These are phyloP conservation scores for Eilema caniola DNA, from an alignment of 2,888 invertebrate genomes.

Conservation along the genomic window DNA sequence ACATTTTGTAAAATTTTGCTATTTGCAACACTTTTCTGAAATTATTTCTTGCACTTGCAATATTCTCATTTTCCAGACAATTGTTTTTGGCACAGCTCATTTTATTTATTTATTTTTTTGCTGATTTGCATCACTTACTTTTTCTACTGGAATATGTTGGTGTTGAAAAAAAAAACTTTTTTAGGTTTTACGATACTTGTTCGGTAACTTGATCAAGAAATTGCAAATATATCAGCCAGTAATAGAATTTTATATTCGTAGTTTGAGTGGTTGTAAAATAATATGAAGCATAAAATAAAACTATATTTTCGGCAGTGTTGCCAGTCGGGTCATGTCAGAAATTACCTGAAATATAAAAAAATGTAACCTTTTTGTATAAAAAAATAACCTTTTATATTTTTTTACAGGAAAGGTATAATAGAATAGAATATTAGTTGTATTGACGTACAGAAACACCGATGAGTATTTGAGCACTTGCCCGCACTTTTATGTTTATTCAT, in stretches of 20 bases:
- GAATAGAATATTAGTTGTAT: too few species aligned
- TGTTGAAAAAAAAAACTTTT: neutral
- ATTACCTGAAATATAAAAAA: too few species aligned
- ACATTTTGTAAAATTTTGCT: neutral
- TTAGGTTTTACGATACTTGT: neutral
- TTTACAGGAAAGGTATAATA: too few species aligned
- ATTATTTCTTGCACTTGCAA: neutral
- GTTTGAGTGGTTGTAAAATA: neutral
- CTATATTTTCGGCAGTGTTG: neutral
- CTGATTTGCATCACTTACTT: neutral
- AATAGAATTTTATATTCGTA: neutral
- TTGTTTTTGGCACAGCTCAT: neutral
- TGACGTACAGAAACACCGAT: too few species aligned
- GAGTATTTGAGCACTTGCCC: too few species aligned
- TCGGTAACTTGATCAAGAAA: neutral
- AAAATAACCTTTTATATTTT: too few species aligned
- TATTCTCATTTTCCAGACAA: neutral
- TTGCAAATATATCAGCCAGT: neutral
- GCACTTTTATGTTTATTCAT: too few species aligned
- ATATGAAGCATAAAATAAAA: neutral
- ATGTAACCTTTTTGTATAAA: too few species aligned
- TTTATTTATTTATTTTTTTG: neutral
- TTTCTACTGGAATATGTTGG: neutral
- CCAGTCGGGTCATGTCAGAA: too few species aligned
- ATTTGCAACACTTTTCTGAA: neutral